phyloP scores from a whole-genome alignment of 2,797 vertebrate genomes.

The Naso thynnoides region DNA sequence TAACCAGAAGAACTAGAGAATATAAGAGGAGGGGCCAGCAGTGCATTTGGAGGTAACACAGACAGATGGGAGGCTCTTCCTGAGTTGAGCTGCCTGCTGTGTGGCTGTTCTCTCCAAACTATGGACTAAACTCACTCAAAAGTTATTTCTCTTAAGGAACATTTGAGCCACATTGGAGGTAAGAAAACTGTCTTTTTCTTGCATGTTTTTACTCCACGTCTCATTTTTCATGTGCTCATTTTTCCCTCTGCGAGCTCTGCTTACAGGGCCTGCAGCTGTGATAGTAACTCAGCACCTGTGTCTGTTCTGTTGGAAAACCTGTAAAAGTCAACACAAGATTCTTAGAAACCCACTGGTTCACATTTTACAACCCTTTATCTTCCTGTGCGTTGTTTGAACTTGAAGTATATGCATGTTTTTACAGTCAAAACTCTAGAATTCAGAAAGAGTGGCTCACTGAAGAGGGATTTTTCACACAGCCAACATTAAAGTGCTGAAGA shows the following conservation, averaged over 20 bases:
- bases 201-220: background rate
- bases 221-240: background rate
- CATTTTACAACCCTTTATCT: background rate
- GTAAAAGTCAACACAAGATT: background rate
- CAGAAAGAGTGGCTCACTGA: rapidly evolving
- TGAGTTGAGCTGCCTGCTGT: slow-evolving; percentile 37
- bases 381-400: background rate
- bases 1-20: background rate
- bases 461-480: background rate
- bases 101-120: background rate
- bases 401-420: background rate
- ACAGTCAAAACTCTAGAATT: background rate
- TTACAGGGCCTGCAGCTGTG: background rate
- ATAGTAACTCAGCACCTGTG: background rate
- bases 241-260: background rate
- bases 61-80: slow-evolving; percentile 55
- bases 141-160: background rate
- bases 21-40: slow-evolving; percentile 61
- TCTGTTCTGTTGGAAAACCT: background rate
- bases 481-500: background rate
- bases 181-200: slow-evolving; percentile 13
- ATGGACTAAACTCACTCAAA: slow-evolving; percentile 49
- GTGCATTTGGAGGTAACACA: slow-evolving; percentile 29
- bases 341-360: background rate
- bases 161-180: slow-evolving; percentile 53